These are phyloP conservation scores for Cyrtonyx montezumae DNA, from an alignment of 2,113 vertebrate genomes.

Conservation along the genomic window DNA sequence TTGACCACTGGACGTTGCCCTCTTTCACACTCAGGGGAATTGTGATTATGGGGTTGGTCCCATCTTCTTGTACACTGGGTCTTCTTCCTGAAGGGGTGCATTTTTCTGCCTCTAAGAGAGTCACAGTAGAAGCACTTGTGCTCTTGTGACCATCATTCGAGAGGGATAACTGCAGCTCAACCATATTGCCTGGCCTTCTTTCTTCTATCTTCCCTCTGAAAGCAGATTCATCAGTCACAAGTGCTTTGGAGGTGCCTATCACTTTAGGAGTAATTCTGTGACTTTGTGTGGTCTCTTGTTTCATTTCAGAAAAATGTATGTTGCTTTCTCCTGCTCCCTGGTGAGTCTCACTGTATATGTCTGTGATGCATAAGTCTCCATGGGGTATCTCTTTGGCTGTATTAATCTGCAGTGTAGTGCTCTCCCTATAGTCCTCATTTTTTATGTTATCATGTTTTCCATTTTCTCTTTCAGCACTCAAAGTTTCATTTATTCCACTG, in stretches of 20 bases:
- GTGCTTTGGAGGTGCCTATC: constrained; percentile 38
- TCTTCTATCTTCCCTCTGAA: constrained; percentile 37
- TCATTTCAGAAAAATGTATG: constrained; percentile 37
- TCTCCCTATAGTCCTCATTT: constrained; percentile 73
- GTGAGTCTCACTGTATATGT: constrained; percentile 70
- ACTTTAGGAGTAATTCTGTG: constrained; percentile 60
- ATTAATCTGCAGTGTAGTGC: constrained; percentile 82
- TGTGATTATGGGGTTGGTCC: constrained; percentile 22
- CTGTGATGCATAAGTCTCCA: constrained; percentile 74
- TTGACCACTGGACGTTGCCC: constrained; percentile 63
- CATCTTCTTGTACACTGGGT: neutral
- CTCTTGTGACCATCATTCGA: constrained; percentile 70
- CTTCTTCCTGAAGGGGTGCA: constrained; percentile 41
- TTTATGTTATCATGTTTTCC: constrained; percentile 44
- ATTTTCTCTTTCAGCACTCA: constrained; percentile 73
- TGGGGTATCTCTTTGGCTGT: constrained; percentile 52
- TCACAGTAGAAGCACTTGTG: constrained; percentile 65
- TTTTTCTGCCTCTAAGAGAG: constrained; percentile 75
- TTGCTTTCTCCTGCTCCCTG: constrained; percentile 67
- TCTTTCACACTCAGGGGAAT: constrained; percentile 38
- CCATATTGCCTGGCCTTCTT: constrained; percentile 73
- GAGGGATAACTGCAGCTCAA: constrained; percentile 90
- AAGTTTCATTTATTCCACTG: constrained; percentile 61
- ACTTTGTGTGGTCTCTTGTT: constrained; percentile 59
- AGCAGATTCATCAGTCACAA: constrained; percentile 29